phyloP scores from a whole-genome alignment of 2,113 vertebrate genomes.

The Melanerpes formicivorus region DNA sequence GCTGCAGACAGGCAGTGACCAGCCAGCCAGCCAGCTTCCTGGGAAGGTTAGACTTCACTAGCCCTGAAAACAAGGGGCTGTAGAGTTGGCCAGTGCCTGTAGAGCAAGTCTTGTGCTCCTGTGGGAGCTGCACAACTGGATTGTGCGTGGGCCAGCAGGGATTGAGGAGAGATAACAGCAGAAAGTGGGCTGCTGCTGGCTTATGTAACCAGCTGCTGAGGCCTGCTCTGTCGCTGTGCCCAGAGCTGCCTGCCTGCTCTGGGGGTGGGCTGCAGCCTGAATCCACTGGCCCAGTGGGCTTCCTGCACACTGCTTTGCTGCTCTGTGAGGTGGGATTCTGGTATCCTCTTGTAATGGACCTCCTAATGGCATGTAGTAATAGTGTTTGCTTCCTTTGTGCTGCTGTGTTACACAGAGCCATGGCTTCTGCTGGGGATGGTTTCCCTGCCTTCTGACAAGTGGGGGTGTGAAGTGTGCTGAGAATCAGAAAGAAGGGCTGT shows the following conservation, averaged over 20 bases:
- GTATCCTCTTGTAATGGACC: background rate
- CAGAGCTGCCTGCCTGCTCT: background rate
- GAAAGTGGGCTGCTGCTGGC: constrained; percentile 7
- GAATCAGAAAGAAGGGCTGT: background rate
- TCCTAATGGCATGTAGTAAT: background rate
- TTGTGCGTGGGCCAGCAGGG: background rate
- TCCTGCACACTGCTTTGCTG: fast-evolving
- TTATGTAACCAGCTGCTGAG: background rate
- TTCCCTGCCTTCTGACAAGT: background rate
- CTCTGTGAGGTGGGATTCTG: background rate
- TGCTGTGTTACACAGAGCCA: background rate
- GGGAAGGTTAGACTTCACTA: fast-evolving
- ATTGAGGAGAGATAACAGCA: background rate
- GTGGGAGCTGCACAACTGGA: background rate
- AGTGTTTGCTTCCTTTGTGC: background rate
- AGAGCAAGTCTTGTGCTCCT: background rate
- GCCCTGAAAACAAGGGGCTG: background rate
- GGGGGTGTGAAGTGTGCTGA: background rate
- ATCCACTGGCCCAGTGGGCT: background rate
- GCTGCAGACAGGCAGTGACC: background rate
- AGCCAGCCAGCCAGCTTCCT: background rate
- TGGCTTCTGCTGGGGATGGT: background rate
- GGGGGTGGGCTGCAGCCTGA: background rate
- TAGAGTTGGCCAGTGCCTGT: background rate
- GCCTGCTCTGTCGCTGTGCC: background rate